Conservation (phyloP, 1,140 invertebrate genomes). For the Neodiprion lecontei region DNA sequence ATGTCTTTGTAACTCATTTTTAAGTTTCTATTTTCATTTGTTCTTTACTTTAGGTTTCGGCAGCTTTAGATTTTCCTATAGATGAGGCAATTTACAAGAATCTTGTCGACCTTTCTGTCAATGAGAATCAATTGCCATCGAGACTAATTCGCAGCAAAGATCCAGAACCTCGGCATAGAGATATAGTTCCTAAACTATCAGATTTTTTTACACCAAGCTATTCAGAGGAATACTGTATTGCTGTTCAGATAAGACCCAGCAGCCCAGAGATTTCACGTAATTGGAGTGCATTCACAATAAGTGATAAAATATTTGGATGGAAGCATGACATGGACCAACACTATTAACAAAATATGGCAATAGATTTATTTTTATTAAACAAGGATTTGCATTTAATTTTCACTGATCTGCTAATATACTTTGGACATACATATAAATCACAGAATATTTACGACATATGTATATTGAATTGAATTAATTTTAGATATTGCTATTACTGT, state of each 20-base stretch:
- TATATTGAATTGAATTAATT: no score
- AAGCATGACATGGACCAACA: constrained; percentile 36
- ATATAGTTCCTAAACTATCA: constrained; percentile 40
- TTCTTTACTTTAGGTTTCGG: constrained; percentile 39
- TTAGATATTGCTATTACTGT: no score
- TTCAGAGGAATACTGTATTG: constrained; percentile 38
- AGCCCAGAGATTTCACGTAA: constrained; percentile 33
- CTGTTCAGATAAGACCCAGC: constrained; percentile 30
- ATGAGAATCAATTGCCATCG: constrained; percentile 45
- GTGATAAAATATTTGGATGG: constrained; percentile 46
- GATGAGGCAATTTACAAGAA: constrained; percentile 50
- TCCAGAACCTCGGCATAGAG: constrained; percentile 45
- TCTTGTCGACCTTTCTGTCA: constrained; percentile 46
- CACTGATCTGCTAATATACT: background rate
- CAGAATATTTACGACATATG: background rate
- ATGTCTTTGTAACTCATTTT: no score
- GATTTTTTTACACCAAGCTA: constrained; percentile 46
- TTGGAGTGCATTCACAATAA: constrained; percentile 45
- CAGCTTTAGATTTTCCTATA: constrained; percentile 44
- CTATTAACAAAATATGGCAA: background rate
- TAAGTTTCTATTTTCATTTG: background rate
- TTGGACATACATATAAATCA: background rate
- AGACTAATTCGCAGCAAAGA: constrained; percentile 44
- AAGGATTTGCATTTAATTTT: background rate
- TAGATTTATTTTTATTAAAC: background rate